These are phyloP conservation scores for Mus caroli DNA, from an alignment of 2,797 vertebrate species.

Conservation along the genomic window DNA sequence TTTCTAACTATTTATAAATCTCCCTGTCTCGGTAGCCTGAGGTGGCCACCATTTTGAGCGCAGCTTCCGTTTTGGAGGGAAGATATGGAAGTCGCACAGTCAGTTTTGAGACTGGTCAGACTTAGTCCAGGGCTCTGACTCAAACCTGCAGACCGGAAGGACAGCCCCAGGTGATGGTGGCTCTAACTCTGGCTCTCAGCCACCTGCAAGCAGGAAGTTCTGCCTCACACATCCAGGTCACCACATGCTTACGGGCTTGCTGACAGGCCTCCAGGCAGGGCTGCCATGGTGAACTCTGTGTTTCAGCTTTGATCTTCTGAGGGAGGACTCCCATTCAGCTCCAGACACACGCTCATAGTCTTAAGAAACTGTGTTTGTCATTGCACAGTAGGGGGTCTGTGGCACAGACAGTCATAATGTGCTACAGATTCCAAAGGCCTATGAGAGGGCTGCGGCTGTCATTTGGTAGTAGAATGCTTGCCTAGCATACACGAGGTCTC, in stretches of 20 bases:
- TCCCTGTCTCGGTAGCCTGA: not conserved
- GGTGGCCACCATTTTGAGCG: not conserved
- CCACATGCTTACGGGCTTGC: not conserved
- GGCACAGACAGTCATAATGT: not conserved
- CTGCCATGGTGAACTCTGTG: not conserved
- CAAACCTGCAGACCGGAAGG: not conserved
- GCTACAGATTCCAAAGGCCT: not conserved
- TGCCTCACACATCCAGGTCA: not conserved
- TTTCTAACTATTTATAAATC: not conserved
- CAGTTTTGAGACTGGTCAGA: not conserved
- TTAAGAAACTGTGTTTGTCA: not conserved
- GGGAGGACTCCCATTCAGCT: not conserved
- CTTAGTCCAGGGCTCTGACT: not conserved
- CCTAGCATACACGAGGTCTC: not conserved
- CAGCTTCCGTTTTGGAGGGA: not conserved
- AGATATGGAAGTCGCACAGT: not conserved
- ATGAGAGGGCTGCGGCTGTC: not conserved
- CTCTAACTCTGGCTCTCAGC: not conserved
- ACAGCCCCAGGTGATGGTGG: not conserved
- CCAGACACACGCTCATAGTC: not conserved
- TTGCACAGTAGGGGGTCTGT: not conserved
- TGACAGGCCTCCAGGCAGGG: not conserved
- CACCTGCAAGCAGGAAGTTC: not conserved
- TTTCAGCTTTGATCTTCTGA: conserved; percentile 24
- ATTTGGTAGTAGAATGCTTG: not conserved